Evolutionary conservation across 2,888 invertebrate genomes (phyloP), one percentile per base, ranked within the genome.

Genomic region (Nipponacmea schrenckii): DNA sequence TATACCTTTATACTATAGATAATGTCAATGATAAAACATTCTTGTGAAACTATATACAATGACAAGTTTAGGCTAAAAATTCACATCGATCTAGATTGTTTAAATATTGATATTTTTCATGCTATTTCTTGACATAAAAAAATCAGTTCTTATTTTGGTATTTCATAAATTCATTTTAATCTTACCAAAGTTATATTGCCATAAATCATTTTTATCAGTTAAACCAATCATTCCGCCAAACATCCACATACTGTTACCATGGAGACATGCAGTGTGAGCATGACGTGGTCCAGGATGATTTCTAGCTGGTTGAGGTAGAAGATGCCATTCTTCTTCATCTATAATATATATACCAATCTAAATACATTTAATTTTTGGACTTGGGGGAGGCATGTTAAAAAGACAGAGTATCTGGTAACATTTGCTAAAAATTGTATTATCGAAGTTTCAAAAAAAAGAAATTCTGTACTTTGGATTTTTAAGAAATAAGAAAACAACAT

Each of bases 221-320:
- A 96, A 91, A 90, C 95, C 95, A 76, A 93, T 93, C 93, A 94
- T 94, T 0, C 96, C 96, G 24, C 94, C 96, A 89, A 94, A 95
- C 85, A 96, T 92, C 93, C 94, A 96, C 91, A 96, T 94, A 3
- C 93, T 91, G 79, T 92, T 92, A 81, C 92, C 93, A 89, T 94
- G 93, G 75, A 95, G 90, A 64, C 94, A 93, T 2, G 94, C 94
- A 0, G 94, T 94, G 91, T 96, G 96, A 82, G 94, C 94, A 91
- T 96, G 95, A 15, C 95, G 91, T 56, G 94, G 92, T 67, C 94
- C 92, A 2, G 93, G 93, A 83, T 90, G 83, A 86, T 91, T 86
- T 84, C 89, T 31, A 88, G 89, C 66, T 17, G 72, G 67, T 14
- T 77, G 75, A 20, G 71, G 75, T 14, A 79, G 84, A 70, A 93